Conservation (phyloP, 2,888 invertebrate species). For the Helicoverpa assulta region DNA sequence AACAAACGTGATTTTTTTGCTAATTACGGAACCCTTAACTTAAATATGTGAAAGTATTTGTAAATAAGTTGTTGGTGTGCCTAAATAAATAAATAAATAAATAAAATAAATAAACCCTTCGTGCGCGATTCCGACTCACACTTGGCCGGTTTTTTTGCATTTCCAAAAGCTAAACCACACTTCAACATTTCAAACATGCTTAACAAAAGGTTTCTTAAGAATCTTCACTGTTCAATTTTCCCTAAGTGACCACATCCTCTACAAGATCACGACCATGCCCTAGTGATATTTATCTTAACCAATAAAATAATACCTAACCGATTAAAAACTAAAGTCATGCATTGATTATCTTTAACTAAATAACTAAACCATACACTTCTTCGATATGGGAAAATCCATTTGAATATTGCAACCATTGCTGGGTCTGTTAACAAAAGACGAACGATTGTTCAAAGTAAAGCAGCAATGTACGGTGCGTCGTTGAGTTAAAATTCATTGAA, state of each 20-base stretch:
- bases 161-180: background rate
- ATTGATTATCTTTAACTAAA: slow-evolving; percentile 19
- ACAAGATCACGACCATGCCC: slow-evolving; percentile 31
- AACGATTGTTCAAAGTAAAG: background rate
- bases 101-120: too few relatives aligned
- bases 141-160: slow-evolving; percentile 10
- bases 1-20: too few relatives aligned
- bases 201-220: slow-evolving; percentile 11
- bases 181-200: slow-evolving; percentile 1
- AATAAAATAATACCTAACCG: background rate
- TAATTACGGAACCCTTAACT: too few relatives aligned
- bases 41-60: too few relatives aligned
- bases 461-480: background rate
- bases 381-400: slow-evolving; percentile 19
- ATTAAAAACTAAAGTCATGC: slow-evolving; percentile 37
- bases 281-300: slow-evolving; percentile 11
- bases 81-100: too few relatives aligned
- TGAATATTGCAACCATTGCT: background rate
- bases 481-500: slow-evolving; percentile 9
- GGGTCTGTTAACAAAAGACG: background rate
- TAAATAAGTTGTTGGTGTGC: too few relatives aligned
- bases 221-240: slow-evolving; percentile 28
- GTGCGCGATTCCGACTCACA: too few relatives aligned
- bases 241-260: slow-evolving; percentile 42
- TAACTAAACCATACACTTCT: slow-evolving; percentile 4